A percentile compares a stretch with the other conserved stretches of the same genome.
phyloP scores from a whole-genome alignment of 2,113 vertebrate species.

The Colossoma macropomum region DNA sequence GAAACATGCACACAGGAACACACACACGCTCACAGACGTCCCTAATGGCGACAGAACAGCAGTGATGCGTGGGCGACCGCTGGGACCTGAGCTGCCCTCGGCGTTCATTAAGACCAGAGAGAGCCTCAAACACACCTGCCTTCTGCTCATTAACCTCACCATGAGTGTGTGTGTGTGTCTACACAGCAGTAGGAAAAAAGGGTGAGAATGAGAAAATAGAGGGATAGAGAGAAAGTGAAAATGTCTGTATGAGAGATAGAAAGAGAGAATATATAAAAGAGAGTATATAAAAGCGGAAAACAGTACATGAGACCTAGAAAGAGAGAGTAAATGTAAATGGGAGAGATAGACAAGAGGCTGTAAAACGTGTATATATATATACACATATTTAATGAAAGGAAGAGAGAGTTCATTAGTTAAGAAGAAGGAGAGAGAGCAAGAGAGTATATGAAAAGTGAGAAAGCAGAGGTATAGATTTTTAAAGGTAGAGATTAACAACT shows the following conservation, averaged over 20 bases:
- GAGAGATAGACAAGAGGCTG: too few species aligned
- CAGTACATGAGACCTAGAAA: too few species aligned
- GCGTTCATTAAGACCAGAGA: constrained; percentile 58
- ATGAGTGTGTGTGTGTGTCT: not conserved
- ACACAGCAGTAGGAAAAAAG: not conserved
- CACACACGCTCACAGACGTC: constrained; percentile 37
- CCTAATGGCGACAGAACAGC: constrained; percentile 54
- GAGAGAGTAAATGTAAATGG: too few species aligned
- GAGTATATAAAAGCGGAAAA: too few species aligned
- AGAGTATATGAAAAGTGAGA: too few species aligned
- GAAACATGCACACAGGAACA: not conserved
- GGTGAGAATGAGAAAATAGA: not conserved
- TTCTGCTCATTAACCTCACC: constrained; percentile 53
- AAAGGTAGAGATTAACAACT: too few species aligned
- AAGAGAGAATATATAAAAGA: too few species aligned
- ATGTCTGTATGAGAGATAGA: not conserved
- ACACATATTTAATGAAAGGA: too few species aligned
- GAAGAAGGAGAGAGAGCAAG: too few species aligned
- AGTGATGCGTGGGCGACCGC: constrained; percentile 47
- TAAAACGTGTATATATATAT: too few species aligned
- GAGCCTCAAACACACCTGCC: constrained; percentile 57
- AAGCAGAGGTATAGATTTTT: too few species aligned
- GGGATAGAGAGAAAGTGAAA: not conserved
- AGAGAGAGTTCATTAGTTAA: too few species aligned
- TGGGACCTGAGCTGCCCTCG: constrained; percentile 48